A percentile compares a stretch with the other conserved stretches of the same genome.
phyloP scores from a whole-genome alignment of 2,888 invertebrate genomes.

The Empis livida region DNA sequence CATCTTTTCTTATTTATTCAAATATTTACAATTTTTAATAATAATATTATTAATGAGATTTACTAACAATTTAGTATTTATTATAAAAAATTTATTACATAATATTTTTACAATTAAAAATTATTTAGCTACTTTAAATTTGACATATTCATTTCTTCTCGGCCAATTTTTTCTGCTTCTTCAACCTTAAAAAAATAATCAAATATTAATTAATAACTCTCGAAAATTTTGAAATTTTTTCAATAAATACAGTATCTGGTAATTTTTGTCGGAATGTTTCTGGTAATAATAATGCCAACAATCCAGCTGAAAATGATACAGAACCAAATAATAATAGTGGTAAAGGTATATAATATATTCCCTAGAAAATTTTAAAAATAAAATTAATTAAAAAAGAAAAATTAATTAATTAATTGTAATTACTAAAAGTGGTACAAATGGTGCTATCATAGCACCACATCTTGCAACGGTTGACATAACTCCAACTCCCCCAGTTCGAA shows the following conservation, averaged over 20 bases:
- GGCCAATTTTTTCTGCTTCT: slow-evolving; percentile 14
- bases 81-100: no score
- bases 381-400: slow-evolving; percentile 5
- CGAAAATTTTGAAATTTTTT: background rate
- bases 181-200: slow-evolving; percentile 11
- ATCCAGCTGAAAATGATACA: slow-evolving; percentile 39
- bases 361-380: slow-evolving; percentile 29
- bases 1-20: no score
- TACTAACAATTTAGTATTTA: no score
- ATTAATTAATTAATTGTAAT: slow-evolving; percentile 10
- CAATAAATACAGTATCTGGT: slow-evolving; percentile 42
- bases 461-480: slow-evolving; percentile 45
- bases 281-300: slow-evolving; percentile 43
- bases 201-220: background rate
- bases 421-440: slow-evolving; percentile 47
- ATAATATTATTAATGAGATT: no score
- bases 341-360: slow-evolving; percentile 37
- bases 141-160: background rate
- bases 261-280: slow-evolving; percentile 48
- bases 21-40: no score
- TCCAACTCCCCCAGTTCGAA: slow-evolving; percentile 47
- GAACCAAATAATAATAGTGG: slow-evolving; percentile 43
- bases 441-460: slow-evolving; percentile 47
- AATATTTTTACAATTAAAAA: no score
- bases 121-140: background rate